A percentile compares a stretch with the other conserved stretches of the same genome.
Conservation (phyloP, 2,797 vertebrate species). For the Spinus olivaceus region DNA sequence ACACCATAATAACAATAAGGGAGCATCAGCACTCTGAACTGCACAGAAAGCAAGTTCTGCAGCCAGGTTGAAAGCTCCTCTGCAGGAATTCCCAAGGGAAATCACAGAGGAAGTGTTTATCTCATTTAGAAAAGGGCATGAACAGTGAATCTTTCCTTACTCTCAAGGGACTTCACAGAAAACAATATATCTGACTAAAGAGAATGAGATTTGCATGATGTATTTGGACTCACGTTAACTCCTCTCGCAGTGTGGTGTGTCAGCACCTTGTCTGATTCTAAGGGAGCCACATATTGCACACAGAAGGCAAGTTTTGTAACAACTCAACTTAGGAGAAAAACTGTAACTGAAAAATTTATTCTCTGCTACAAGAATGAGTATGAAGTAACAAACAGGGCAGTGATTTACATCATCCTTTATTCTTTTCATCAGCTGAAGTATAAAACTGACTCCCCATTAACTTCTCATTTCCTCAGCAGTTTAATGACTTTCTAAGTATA, state of each 20-base stretch:
- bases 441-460: conserved; percentile 1
- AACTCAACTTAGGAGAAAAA: not conserved
- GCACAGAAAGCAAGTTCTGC: not conserved
- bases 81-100: not conserved
- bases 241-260: rapidly evolving
- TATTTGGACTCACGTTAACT: not conserved
- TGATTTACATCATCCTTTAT: not conserved
- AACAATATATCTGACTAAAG: not conserved
- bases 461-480: not conserved
- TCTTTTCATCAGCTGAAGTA: not conserved
- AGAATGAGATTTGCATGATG: not conserved
- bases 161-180: not conserved
- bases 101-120: conserved; percentile 37
- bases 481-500: not conserved
- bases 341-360: not conserved
- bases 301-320: not conserved
- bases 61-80: not conserved
- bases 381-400: not conserved
- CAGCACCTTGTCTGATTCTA: not conserved
- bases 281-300: not conserved
- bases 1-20: not conserved
- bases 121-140: conserved; percentile 22
- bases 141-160: not conserved
- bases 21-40: conserved; percentile 2
- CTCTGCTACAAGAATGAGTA: not conserved